Conservation (phyloP, 1,140 invertebrate genomes). For the Choristoneura fumiferana region DNA sequence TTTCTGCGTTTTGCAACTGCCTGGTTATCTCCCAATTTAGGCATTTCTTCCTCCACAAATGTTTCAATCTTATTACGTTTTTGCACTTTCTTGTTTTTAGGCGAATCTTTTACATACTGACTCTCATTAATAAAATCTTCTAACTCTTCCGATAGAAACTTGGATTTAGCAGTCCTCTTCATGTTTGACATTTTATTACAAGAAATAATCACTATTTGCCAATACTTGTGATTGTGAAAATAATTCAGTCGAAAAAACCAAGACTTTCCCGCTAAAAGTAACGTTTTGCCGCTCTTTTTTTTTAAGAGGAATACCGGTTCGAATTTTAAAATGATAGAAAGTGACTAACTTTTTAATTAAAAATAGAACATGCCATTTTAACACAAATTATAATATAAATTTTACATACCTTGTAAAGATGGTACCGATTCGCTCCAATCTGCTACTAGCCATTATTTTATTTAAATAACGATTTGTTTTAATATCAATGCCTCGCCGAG, state of each 20-base stretch:
- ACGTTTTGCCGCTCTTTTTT: background rate
- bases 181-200: constrained; percentile 38
- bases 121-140: constrained; percentile 51
- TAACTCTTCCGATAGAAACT: constrained; percentile 51
- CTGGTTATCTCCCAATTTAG: constrained; percentile 35
- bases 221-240: too few species aligned
- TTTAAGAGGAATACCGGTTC: background rate
- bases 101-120: constrained; percentile 46
- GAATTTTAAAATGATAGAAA: constrained; percentile 3
- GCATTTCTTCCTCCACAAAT: constrained; percentile 37
- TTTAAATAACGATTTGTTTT: constrained; percentile 11
- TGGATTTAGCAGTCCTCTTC: constrained; percentile 45
- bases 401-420: constrained; percentile 82
- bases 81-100: constrained; percentile 44
- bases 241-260: background rate
- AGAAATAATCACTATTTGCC: background rate
- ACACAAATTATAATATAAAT: constrained; percentile 1
- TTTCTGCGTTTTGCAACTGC: constrained; percentile 44
- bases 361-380: background rate
- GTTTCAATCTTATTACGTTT: constrained; percentile 40
- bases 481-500: background rate
- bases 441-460: constrained; percentile 73
- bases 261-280: background rate
- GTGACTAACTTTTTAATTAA: background rate
- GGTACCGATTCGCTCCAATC: constrained; percentile 86